A percentile compares a stretch with the other conserved stretches of the same genome.
phyloP scores from a whole-genome alignment of 1,140 invertebrate species.

The Caerostris extrusa region DNA sequence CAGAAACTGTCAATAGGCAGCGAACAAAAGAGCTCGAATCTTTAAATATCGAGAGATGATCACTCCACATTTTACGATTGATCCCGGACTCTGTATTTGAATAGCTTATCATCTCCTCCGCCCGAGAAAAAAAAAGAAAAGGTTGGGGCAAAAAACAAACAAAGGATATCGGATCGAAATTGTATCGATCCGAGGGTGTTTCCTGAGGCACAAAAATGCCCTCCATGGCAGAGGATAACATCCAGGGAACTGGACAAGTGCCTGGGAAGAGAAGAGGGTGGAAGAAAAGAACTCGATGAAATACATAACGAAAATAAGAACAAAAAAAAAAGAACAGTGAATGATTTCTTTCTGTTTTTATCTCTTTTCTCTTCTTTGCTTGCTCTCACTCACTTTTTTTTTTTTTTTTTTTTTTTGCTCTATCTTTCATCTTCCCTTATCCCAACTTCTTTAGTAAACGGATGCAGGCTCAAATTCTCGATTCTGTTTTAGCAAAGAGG shows the following conservation, averaged over 20 bases:
- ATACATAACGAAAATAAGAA: conserved; percentile 63
- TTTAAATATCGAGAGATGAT: conserved; percentile 39
- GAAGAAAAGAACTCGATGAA: conserved; percentile 62
- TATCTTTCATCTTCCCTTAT: conserved; percentile 19
- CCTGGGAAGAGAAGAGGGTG: conserved; percentile 32
- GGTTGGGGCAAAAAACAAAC: conserved; percentile 15
- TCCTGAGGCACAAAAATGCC: conserved; percentile 69
- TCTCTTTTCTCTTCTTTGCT: neutral
- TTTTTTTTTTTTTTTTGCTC: neutral
- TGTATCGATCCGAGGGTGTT: conserved; percentile 67
- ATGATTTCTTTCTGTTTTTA: conserved; percentile 38
- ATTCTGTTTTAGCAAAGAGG: conserved; percentile 43
- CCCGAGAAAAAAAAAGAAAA: neutral
- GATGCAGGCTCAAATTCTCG: conserved; percentile 49
- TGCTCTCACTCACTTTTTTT: neutral
- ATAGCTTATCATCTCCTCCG: conserved; percentile 51
- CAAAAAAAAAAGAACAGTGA: conserved; percentile 12
- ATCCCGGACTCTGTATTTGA: conserved; percentile 36
- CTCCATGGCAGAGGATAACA: conserved; percentile 65
- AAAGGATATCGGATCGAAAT: conserved; percentile 65
- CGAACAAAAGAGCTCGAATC: neutral
- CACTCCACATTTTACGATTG: conserved; percentile 45
- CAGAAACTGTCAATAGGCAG: neutral
- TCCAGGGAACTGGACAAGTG: conserved; percentile 68
- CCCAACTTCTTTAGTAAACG: conserved; percentile 52